phyloP scores from a whole-genome alignment of 2,888 invertebrate genomes.

The Caenorhabditis sinica region DNA sequence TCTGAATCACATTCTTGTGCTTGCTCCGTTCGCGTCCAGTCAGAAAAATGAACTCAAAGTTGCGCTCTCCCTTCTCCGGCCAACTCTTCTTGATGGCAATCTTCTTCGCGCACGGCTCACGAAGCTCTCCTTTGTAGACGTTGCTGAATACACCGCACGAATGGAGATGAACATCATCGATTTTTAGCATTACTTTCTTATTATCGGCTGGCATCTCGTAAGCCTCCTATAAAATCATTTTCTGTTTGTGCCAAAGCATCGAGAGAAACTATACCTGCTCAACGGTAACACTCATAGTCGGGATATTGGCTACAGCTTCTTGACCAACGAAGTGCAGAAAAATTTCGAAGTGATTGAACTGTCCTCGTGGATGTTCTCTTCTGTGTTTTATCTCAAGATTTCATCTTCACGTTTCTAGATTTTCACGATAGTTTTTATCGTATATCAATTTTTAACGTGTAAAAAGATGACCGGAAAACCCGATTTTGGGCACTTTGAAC shows the following conservation, averaged over 20 bases:
- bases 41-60: constrained; percentile 70
- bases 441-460: too few species aligned
- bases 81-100: constrained; percentile 79
- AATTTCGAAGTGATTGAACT: too few species aligned
- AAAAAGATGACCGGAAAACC: too few species aligned
- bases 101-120: constrained; percentile 67
- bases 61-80: constrained; percentile 68
- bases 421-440: too few species aligned
- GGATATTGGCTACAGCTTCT: constrained; percentile 33
- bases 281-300: constrained; percentile 64
- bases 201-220: constrained; percentile 70
- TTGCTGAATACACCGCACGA: constrained; percentile 71
- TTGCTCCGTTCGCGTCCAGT: constrained; percentile 68
- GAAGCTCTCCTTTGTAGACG: constrained; percentile 68
- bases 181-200: constrained; percentile 69
- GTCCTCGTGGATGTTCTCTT: too few species aligned
- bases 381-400: too few species aligned
- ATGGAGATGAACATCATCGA: constrained; percentile 69
- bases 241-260: not conserved
- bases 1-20: constrained; percentile 74
- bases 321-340: not conserved
- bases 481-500: too few species aligned
- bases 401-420: not conserved
- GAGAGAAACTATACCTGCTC: constrained; percentile 39
- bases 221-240: constrained; percentile 52